phyloP scores from a whole-genome alignment of 2,888 invertebrate genomes.

The Lasioglossum calceatum region DNA sequence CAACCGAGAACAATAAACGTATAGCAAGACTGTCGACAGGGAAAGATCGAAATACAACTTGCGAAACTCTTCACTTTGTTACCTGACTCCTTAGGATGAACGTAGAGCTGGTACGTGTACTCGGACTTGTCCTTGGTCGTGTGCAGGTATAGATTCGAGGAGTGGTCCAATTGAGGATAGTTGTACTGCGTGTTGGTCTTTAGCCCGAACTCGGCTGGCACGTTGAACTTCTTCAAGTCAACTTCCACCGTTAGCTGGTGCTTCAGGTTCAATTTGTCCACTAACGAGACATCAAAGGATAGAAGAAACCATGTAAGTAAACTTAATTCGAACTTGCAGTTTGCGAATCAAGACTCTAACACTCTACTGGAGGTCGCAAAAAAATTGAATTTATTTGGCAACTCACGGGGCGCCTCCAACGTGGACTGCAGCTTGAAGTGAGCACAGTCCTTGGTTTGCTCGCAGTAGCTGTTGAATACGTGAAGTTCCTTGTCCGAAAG shows the following conservation, averaged over 20 bases:
- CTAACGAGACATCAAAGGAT: neutral
- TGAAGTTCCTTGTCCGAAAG: conserved; percentile 90
- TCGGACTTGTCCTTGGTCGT: conserved; percentile 88
- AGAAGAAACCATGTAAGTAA: no score
- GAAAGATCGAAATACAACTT: neutral
- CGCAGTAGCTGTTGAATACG: conserved; percentile 90
- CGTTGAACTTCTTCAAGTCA: conserved; percentile 90
- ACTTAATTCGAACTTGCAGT: no score
- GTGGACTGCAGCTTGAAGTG: conserved; percentile 89
- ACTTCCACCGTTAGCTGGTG: conserved; percentile 88
- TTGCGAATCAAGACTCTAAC: no score
- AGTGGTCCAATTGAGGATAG: conserved; percentile 87
- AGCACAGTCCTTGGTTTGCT: conserved; percentile 92
- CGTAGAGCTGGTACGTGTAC: conserved; percentile 89
- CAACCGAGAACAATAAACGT: conserved; percentile 63
- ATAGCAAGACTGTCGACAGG: neutral
- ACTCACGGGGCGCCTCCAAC: conserved; percentile 77
- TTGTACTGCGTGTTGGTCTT: conserved; percentile 88
- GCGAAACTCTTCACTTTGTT: neutral
- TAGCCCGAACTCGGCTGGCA: conserved; percentile 90
- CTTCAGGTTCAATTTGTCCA: conserved; percentile 82
- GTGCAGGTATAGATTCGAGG: conserved; percentile 90
- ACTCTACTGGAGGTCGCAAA: no score
- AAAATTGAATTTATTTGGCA: neutral
- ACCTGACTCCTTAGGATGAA: conserved; percentile 88